Conservation (phyloP, 1,140 invertebrate genomes). For the Microplitis demolitor region DNA sequence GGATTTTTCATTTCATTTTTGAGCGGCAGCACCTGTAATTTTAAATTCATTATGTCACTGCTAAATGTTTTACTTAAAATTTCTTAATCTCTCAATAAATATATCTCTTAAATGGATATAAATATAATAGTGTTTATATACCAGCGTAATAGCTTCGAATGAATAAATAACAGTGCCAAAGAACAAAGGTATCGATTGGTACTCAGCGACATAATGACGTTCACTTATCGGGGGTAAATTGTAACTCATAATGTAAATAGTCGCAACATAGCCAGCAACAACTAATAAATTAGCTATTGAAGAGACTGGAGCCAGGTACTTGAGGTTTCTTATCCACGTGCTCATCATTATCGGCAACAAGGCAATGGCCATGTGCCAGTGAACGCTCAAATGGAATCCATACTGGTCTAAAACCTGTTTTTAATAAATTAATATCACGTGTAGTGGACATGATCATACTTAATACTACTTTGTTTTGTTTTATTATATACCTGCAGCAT, state of each 20-base stretch:
- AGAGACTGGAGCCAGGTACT: slow-evolving; percentile 75
- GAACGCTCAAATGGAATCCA: slow-evolving; percentile 64
- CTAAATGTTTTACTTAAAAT: background rate
- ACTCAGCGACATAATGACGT: slow-evolving; percentile 62
- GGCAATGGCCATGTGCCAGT: slow-evolving; percentile 73
- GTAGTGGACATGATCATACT: background rate
- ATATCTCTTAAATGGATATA: background rate
- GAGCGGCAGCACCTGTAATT: slow-evolving; percentile 78
- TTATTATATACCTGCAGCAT: slow-evolving; percentile 72
- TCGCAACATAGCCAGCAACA: slow-evolving; percentile 68
- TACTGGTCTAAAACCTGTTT: slow-evolving; percentile 69
- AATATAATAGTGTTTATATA: slow-evolving; percentile 42
- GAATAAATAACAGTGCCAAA: slow-evolving; percentile 80
- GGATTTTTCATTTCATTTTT: slow-evolving; percentile 90
- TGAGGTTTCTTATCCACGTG: slow-evolving; percentile 77
- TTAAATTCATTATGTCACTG: slow-evolving; percentile 22
- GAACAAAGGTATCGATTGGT: slow-evolving; percentile 70
- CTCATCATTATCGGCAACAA: slow-evolving; percentile 74
- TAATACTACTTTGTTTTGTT: slow-evolving; percentile 29
- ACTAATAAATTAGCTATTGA: slow-evolving; percentile 75
- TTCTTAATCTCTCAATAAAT: background rate
- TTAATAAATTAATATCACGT: background rate
- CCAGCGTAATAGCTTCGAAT: slow-evolving; percentile 80
- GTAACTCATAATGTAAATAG: slow-evolving; percentile 73
- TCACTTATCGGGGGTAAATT: slow-evolving; percentile 69